Evolutionary conservation across 53 echinoderm and acorn worm species (phyloP).

Genomic region (Echinometra lucunter): DNA sequence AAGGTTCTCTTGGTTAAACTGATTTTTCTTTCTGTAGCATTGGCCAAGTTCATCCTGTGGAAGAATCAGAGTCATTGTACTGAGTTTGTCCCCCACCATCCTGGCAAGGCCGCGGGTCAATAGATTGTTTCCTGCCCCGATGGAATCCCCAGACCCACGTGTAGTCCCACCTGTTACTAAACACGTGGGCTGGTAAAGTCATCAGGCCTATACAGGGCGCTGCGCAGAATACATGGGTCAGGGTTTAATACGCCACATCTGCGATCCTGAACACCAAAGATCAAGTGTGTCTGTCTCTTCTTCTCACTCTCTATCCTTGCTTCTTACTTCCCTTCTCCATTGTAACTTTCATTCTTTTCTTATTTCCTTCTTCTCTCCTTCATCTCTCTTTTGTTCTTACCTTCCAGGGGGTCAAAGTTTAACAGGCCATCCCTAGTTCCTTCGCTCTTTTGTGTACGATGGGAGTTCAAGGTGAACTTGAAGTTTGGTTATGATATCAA

Average conservation of each 20-base stretch:
- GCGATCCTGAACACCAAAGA: neutral
- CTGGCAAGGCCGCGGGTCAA: constrained; percentile 16
- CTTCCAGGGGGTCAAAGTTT: neutral
- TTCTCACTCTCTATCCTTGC: too few relatives aligned
- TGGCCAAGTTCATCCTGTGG: neutral
- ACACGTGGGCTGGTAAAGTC: constrained; percentile 30
- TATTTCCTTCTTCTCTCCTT: neutral
- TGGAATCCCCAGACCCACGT: constrained; percentile 23
- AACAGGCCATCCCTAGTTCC: neutral
- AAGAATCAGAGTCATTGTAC: constrained; percentile 37
- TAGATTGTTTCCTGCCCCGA: constrained; percentile 42
- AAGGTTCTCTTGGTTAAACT: neutral
- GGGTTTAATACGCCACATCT: constrained; percentile 28
- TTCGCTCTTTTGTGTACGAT: neutral
- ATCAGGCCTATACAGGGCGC: constrained; percentile 8
- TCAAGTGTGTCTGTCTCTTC: neutral
- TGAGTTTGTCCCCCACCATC: neutral
- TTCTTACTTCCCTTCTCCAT: neutral
- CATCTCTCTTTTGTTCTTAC: constrained; percentile 13
- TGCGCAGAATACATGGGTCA: neutral
- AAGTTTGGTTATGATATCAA: neutral
- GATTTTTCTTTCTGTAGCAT: neutral
- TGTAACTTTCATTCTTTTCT: neutral
- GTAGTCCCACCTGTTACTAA: constrained; percentile 51
- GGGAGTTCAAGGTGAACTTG: neutral